A percentile compares a stretch with the other conserved stretches of the same genome.
These are phyloP conservation scores for Daphoenositta chrysoptera DNA, from an alignment of 2,113 vertebrate genomes.

Conservation along the genomic window DNA sequence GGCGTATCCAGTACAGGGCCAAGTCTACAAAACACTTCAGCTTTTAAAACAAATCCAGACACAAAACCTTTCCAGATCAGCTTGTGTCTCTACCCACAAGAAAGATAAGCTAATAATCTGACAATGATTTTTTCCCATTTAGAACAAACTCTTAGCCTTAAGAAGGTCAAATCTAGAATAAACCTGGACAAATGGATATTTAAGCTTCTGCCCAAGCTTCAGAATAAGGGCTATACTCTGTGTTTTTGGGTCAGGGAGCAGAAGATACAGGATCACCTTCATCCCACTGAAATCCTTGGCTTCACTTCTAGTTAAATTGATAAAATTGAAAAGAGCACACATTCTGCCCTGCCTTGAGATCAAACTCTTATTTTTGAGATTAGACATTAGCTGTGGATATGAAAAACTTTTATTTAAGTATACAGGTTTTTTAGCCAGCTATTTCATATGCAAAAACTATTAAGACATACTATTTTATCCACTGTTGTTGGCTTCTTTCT, in stretches of 20 bases:
- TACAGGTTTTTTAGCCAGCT: not conserved
- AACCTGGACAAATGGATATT: not conserved
- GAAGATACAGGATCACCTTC: not conserved
- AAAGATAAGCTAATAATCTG: not conserved
- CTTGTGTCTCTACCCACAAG: not conserved
- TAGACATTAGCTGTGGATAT: not conserved
- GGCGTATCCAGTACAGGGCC: not conserved
- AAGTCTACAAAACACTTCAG: not conserved
- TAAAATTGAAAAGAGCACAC: not conserved
- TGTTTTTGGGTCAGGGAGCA: not conserved
- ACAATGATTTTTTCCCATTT: not conserved
- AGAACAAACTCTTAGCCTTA: not conserved
- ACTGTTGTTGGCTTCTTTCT: not conserved
- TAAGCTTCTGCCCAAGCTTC: not conserved
- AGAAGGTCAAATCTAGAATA: not conserved
- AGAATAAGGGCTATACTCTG: not conserved
- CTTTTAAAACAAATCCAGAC: not conserved
- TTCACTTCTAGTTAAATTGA: not conserved
- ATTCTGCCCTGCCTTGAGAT: not conserved
- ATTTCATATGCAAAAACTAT: not conserved
- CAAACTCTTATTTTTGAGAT: not conserved
- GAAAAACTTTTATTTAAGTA: not conserved
- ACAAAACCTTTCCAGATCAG: not conserved
- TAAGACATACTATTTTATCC: not conserved
- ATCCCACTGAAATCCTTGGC: not conserved